Evolutionary conservation across 2,888 invertebrate species (phyloP).

Genomic region (Thereva unica): DNA sequence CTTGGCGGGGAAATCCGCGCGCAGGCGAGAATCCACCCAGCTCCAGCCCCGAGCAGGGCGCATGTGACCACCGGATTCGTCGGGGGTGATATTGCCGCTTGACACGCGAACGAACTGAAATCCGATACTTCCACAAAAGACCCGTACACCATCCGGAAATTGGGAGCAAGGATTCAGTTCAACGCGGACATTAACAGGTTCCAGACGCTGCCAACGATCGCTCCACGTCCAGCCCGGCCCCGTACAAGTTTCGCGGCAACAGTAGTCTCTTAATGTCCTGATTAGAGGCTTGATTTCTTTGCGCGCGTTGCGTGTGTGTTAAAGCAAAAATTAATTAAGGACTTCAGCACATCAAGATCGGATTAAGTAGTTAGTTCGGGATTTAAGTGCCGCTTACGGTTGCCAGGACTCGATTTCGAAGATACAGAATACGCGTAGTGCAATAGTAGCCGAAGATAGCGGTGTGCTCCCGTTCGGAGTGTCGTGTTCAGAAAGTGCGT

Average conservation of each 20-base stretch:
- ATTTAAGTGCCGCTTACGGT: conserved; percentile 8
- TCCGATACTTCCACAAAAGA: background rate
- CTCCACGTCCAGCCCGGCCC: background rate
- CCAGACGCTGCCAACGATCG: conserved; percentile 10
- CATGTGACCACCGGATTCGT: conserved; percentile 36
- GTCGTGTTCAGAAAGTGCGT: conserved; percentile 17
- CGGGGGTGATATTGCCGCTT: conserved; percentile 6
- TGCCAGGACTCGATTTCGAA: background rate
- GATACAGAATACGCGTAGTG: too few species aligned
- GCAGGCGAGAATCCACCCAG: conserved; percentile 7
- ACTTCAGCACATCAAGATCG: conserved; percentile 24
- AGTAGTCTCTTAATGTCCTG: background rate
- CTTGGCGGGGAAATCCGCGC: conserved; percentile 1
- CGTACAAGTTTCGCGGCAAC: background rate
- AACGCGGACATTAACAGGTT: conserved; percentile 23
- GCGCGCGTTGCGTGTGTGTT: conserved; percentile 23
- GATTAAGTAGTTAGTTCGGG: conserved; percentile 27
- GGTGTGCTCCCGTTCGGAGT: background rate
- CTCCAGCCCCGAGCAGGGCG: conserved; percentile 19
- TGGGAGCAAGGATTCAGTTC: conserved; percentile 27
- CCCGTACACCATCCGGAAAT: background rate
- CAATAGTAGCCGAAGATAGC: too few species aligned
- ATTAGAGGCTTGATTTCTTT: background rate
- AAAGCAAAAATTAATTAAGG: conserved; percentile 30
- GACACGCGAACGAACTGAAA: conserved; percentile 11